Evolutionary conservation across 2,888 invertebrate species (phyloP).

Genomic region (Harpalus rubripes): DNA sequence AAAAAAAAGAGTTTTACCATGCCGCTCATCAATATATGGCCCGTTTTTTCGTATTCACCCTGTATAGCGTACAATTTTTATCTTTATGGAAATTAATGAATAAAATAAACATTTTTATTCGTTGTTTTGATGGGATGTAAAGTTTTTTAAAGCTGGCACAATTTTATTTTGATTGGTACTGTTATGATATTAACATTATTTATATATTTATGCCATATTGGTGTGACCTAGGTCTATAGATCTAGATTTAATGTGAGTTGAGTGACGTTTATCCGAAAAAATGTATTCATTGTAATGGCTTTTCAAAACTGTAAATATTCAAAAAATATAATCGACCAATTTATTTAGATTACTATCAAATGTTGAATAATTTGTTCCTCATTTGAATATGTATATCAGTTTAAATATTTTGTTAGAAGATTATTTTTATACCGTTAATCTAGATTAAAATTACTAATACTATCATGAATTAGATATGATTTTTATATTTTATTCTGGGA

Average conservation of each 20-base stretch:
- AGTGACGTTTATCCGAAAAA: constrained; percentile 51
- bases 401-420: constrained; percentile 30
- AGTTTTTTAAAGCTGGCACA: neutral
- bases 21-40: too few relatives aligned
- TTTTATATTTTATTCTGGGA: neutral
- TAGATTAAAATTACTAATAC: constrained; percentile 41
- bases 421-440: constrained; percentile 18
- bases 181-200: constrained; percentile 51
- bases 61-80: too few relatives aligned
- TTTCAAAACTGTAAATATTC: constrained; percentile 50
- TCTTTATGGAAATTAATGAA: neutral
- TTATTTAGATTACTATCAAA: constrained; percentile 49
- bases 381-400: constrained; percentile 43
- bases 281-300: constrained; percentile 43
- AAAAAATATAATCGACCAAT: constrained; percentile 49
- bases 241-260: constrained; percentile 45
- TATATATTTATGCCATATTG: constrained; percentile 30
- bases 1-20: too few relatives aligned
- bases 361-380: constrained; percentile 28
- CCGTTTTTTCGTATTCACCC: too few relatives aligned
- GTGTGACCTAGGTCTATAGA: constrained; percentile 46
- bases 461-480: neutral
- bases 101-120: neutral
- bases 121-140: neutral
- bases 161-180: constrained; percentile 36